A percentile compares a stretch with the other conserved stretches of the same genome.
Evolutionary conservation across 1,140 invertebrate species (phyloP).

Genomic region (Apis cerana): DNA sequence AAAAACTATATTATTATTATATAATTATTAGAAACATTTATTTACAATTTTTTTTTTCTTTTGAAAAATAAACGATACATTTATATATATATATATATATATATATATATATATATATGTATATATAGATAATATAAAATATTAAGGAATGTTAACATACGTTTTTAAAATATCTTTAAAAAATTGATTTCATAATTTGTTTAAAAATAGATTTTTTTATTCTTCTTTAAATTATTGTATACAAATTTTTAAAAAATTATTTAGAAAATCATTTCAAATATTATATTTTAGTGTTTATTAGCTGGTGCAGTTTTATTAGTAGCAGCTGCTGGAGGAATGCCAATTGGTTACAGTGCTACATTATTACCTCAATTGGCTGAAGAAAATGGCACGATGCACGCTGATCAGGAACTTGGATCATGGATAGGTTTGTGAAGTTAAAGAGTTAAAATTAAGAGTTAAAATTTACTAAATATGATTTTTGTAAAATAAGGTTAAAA

Average conservation of each 20-base stretch:
- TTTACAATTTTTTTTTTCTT: too few species aligned
- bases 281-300: conserved; percentile 82
- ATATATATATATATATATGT: too few species aligned
- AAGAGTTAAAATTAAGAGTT: background rate
- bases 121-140: too few species aligned
- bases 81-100: too few species aligned
- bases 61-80: too few species aligned
- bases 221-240: background rate
- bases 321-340: conserved; percentile 86
- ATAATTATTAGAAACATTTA: too few species aligned
- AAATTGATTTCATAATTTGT: too few species aligned
- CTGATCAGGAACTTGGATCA: conserved; percentile 84
- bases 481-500: too few species aligned
- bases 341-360: conserved; percentile 87
- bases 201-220: background rate
- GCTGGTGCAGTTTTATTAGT: conserved; percentile 85
- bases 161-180: too few species aligned
- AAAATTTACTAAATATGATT: background rate
- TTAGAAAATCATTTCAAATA: background rate
- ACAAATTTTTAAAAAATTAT: background rate
- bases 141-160: too few species aligned
- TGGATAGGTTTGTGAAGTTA: conserved; percentile 83
- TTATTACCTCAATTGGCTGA: conserved; percentile 83
- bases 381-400: conserved; percentile 79
- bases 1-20: too few species aligned